These are phyloP conservation scores for Gambelia wislizenii DNA, from an alignment of 2,797 vertebrate genomes.

Conservation along the genomic window DNA sequence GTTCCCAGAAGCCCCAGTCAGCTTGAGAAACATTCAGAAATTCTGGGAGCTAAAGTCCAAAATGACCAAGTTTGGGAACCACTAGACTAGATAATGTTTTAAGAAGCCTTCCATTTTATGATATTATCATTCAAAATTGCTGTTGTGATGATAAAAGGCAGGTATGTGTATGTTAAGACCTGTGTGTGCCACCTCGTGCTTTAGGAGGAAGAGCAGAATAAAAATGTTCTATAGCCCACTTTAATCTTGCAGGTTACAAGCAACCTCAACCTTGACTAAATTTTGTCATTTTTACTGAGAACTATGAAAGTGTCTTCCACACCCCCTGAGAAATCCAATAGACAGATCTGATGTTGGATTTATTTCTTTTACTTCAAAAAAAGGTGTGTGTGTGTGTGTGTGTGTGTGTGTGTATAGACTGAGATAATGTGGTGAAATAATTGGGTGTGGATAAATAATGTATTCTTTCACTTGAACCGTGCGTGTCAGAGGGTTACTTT, in stretches of 20 bases:
- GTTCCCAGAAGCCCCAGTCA: too few relatives aligned
- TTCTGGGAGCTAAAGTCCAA: too few relatives aligned
- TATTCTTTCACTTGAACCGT: background rate
- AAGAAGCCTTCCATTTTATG: background rate
- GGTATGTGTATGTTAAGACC: background rate
- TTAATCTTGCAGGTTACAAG: too few relatives aligned
- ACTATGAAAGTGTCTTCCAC: background rate
- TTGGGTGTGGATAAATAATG: constrained; percentile 17
- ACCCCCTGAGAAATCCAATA: constrained; percentile 21
- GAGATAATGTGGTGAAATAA: background rate
- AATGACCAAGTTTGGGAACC: background rate
- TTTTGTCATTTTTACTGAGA: background rate
- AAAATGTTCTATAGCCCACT: background rate
- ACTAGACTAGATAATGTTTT: background rate
- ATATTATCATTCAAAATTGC: background rate
- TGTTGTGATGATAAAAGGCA: background rate
- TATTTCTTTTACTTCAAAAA: background rate
- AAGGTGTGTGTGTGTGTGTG: too few relatives aligned
- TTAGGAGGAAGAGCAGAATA: background rate
- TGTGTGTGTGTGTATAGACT: background rate
- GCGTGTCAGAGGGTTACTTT: constrained; percentile 3
- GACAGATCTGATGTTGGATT: background rate
- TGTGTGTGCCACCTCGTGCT: background rate
- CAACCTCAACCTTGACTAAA: background rate
- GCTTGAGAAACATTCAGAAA: too few relatives aligned